Conservation (phyloP, 2,797 vertebrate species). For the Delichon dasypus region DNA sequence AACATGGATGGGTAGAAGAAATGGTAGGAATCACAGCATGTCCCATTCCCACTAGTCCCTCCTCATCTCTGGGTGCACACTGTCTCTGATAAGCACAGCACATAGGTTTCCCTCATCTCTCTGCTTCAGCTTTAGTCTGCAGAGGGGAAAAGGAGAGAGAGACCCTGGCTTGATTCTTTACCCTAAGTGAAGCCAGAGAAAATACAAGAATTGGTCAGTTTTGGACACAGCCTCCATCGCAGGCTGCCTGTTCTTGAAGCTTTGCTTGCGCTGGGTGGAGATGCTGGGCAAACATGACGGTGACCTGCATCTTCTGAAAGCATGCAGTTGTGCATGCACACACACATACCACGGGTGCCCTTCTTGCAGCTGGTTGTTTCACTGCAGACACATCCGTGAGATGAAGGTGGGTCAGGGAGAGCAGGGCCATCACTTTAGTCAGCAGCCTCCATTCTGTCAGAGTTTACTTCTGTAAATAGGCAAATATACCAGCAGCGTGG, state of each 20-base stretch:
- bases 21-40: background rate
- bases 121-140: background rate
- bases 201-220: background rate
- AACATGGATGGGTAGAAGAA: background rate
- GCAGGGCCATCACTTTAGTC: background rate
- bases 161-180: background rate
- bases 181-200: background rate
- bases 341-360: accelerated
- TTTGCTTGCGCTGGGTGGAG: background rate
- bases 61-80: background rate
- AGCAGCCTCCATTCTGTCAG: background rate
- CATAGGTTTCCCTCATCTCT: background rate
- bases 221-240: background rate
- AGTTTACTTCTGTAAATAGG: background rate
- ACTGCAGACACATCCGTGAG: background rate
- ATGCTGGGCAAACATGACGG: background rate
- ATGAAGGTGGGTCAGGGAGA: background rate
- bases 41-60: background rate
- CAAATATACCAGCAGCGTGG: background rate
- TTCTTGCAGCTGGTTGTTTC: background rate
- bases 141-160: background rate
- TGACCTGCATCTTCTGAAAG: background rate
- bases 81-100: background rate
- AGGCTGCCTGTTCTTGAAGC: background rate
- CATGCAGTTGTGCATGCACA: too few relatives aligned